These are phyloP conservation scores for Stenodera caucasica DNA, from an alignment of 2,888 invertebrate species.

Conservation along the genomic window DNA sequence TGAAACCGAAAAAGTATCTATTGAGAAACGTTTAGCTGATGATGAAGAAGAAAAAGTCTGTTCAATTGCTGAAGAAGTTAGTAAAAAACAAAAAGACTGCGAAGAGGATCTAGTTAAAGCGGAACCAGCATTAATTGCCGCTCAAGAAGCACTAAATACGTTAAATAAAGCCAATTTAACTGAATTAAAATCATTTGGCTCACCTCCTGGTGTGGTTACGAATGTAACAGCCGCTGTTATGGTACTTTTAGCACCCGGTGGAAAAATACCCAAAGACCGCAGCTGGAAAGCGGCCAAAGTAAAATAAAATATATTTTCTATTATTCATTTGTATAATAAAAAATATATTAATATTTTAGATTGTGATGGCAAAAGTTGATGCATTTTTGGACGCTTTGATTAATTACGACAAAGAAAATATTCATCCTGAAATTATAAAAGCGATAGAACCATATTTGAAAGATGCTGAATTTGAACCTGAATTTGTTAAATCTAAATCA, in stretches of 20 bases:
- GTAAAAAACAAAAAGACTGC: slow-evolving; percentile 81
- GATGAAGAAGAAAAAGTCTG: slow-evolving; percentile 91
- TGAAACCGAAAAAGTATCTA: slow-evolving; percentile 89
- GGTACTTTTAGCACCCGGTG: slow-evolving; percentile 77
- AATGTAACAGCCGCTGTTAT: slow-evolving; percentile 86
- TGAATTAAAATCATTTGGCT: slow-evolving; percentile 91
- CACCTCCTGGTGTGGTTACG: slow-evolving; percentile 86
- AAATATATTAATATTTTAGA: too few relatives aligned
- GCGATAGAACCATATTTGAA: slow-evolving; percentile 68
- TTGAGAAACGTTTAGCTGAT: slow-evolving; percentile 77
- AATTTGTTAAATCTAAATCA: slow-evolving; percentile 82
- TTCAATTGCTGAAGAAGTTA: slow-evolving; percentile 85
- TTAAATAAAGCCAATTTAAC: slow-evolving; percentile 92
- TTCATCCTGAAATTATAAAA: slow-evolving; percentile 84
- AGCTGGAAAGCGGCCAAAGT: slow-evolving; percentile 90
- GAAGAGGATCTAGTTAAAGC: slow-evolving; percentile 88
- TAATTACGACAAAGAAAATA: slow-evolving; percentile 92
- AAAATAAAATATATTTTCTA: slow-evolving; percentile 37
- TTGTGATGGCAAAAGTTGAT: slow-evolving; percentile 92
- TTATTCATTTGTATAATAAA: too few relatives aligned
- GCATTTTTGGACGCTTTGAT: slow-evolving; percentile 80
- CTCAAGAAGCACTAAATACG: slow-evolving; percentile 88
- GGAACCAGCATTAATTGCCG: slow-evolving; percentile 87
- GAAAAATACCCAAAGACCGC: slow-evolving; percentile 87
- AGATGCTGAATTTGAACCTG: slow-evolving; percentile 80